Conservation (phyloP, 2,888 invertebrate genomes). For the Deroplatys truncata region DNA sequence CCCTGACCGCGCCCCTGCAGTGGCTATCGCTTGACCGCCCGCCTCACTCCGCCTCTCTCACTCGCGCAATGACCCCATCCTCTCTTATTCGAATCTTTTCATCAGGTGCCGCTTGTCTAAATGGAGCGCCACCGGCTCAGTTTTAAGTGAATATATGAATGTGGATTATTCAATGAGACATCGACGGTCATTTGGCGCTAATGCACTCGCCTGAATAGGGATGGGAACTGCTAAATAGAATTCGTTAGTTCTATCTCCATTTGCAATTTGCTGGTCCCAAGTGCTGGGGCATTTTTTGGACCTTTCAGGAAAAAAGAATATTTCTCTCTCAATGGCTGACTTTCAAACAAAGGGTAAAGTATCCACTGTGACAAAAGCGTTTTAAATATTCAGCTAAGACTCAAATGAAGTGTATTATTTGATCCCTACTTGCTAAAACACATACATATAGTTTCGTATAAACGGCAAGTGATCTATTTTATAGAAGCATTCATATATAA, state of each 20-base stretch:
- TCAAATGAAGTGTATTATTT: too few relatives aligned
- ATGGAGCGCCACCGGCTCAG: neutral
- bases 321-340: too few relatives aligned
- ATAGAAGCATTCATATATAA: too few relatives aligned
- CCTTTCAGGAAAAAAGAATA: neutral
- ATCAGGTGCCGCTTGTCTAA: neutral
- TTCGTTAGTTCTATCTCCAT: neutral
- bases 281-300: neutral
- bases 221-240: neutral
- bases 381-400: too few relatives aligned
- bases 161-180: neutral
- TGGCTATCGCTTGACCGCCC: neutral
- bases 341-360: too few relatives aligned
- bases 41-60: neutral
- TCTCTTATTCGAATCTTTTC: neutral
- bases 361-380: too few relatives aligned
- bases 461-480: too few relatives aligned
- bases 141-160: neutral
- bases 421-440: too few relatives aligned
- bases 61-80: neutral
- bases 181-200: neutral
- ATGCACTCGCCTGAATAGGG: neutral
- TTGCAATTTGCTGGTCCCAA: neutral
- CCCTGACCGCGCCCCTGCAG: neutral
- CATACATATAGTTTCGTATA: too few relatives aligned